Evolutionary conservation across 2,113 vertebrate genomes (phyloP).

Genomic region (Ammodytes dubius): DNA sequence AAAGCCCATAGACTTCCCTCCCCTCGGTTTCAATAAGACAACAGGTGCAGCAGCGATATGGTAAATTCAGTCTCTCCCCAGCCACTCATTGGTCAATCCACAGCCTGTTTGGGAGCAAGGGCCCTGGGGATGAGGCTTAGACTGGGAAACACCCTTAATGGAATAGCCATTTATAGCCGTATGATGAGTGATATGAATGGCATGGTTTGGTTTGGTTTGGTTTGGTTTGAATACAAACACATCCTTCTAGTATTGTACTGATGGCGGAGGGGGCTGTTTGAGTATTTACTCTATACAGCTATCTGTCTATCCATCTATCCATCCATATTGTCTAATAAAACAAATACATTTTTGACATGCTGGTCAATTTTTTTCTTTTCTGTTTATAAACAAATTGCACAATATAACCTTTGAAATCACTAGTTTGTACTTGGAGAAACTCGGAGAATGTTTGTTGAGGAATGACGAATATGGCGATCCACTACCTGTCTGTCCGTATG

Average conservation of each 20-base stretch:
- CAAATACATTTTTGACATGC: background rate
- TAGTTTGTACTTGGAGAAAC: background rate
- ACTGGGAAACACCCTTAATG: constrained; percentile 26
- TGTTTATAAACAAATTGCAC: background rate
- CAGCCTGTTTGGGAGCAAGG: background rate
- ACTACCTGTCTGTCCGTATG: no score
- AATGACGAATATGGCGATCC: no score
- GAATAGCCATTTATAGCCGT: constrained; percentile 25
- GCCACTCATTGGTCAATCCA: background rate
- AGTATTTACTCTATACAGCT: no score
- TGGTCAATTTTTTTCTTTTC: background rate
- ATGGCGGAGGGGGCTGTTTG: background rate
- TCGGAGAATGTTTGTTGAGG: no score
- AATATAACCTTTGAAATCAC: background rate
- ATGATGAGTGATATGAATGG: background rate
- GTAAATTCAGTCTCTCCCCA: constrained; percentile 50
- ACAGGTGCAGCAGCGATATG: constrained; percentile 82
- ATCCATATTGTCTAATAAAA: background rate
- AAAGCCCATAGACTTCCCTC: background rate
- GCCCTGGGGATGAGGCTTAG: constrained; percentile 1
- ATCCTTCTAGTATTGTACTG: background rate
- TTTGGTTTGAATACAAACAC: background rate
- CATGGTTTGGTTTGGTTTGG: background rate
- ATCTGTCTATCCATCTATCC: no score
- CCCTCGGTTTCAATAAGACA: constrained; percentile 34